phyloP scores from a whole-genome alignment of 1,140 invertebrate species.

The Pseudomyrmex gracilis region DNA sequence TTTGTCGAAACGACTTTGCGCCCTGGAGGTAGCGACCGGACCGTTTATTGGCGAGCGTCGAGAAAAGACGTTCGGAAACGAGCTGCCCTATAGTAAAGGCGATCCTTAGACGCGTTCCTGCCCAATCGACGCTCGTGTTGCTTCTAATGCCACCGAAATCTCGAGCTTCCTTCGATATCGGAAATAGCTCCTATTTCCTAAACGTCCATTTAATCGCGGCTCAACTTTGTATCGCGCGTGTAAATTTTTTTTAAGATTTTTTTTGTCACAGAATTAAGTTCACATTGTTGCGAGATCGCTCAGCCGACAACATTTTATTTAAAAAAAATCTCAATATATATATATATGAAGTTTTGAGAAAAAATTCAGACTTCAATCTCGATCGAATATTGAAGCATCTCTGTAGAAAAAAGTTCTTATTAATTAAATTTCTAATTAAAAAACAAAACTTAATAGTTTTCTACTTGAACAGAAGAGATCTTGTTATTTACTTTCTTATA shows the following conservation, averaged over 20 bases:
- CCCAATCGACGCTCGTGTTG: constrained; percentile 46
- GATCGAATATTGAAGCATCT: constrained; percentile 10
- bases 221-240: constrained; percentile 47
- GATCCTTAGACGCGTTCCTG: constrained; percentile 60
- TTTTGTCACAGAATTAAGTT: neutral
- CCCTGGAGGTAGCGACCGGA: constrained; percentile 51
- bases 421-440: too few relatives aligned
- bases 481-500: neutral
- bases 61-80: constrained; percentile 58
- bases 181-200: constrained; percentile 50
- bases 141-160: constrained; percentile 60
- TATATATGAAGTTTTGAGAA: too few relatives aligned
- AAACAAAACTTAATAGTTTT: too few relatives aligned
- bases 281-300: neutral
- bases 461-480: neutral
- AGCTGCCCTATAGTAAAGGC: constrained; percentile 52
- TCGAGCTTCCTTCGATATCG: constrained; percentile 54
- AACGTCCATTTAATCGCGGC: constrained; percentile 46
- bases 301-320: neutral
- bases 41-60: constrained; percentile 53
- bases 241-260: neutral
- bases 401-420: too few relatives aligned
- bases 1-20: constrained; percentile 77
- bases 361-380: neutral
- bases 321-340: neutral